Percentiles rank a stretch among this genome's conserved stretches.
phyloP scores from a whole-genome alignment of 2,797 vertebrate genomes.

The Gymnothorax javanicus region DNA sequence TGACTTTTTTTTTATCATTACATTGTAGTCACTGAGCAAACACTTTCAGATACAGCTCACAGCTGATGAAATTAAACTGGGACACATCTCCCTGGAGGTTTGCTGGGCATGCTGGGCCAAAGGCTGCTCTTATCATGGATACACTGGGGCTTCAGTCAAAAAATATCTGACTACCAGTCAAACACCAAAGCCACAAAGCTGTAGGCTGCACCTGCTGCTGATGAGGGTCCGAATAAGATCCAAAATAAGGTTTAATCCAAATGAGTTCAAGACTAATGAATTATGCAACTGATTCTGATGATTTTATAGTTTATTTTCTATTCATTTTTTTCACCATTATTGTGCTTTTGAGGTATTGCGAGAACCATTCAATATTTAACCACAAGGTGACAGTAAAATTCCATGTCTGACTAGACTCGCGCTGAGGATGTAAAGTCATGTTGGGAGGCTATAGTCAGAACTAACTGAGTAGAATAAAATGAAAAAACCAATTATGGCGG shows the following conservation, averaged over 20 bases:
- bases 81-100: no score
- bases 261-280: neutral
- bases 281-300: neutral
- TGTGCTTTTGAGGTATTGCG: neutral
- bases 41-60: no score
- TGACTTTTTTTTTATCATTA: neutral
- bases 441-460: neutral
- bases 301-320: neutral
- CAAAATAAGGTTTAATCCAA: neutral
- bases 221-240: no score
- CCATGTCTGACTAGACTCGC: constrained; percentile 8
- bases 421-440: neutral
- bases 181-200: no score
- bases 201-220: no score
- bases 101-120: no score
- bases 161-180: no score
- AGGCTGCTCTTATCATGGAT: no score
- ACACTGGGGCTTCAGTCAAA: no score
- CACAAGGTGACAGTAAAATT: constrained; percentile 61
- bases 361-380: constrained; percentile 28
- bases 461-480: neutral
- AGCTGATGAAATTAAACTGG: no score
- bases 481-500: neutral
- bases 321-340: neutral
- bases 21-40: no score